Evolutionary conservation across 1,140 invertebrate genomes (phyloP).

Genomic region (Leptoteleia sp.): DNA sequence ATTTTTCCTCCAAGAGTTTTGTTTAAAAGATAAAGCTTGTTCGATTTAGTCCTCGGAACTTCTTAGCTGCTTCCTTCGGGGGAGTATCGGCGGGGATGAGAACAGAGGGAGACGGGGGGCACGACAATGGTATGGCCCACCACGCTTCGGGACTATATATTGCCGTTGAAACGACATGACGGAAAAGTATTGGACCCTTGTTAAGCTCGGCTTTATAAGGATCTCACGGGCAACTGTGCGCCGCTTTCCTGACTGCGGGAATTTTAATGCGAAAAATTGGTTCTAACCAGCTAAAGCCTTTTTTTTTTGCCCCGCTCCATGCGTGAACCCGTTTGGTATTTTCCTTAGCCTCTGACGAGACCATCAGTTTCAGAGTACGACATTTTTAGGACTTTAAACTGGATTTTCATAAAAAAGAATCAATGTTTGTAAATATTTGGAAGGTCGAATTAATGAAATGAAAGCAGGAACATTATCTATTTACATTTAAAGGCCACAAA

Average conservation of each 20-base stretch:
- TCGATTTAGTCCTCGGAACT: constrained; percentile 6
- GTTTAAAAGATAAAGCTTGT: constrained; percentile 5
- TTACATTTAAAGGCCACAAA: too few relatives aligned
- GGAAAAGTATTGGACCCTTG: constrained; percentile 80
- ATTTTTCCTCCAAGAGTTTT: too few relatives aligned
- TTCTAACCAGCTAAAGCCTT: constrained; percentile 57
- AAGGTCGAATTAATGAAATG: too few relatives aligned
- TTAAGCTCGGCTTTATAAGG: constrained; percentile 80
- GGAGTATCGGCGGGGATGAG: constrained; percentile 66
- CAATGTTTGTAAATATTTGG: too few relatives aligned
- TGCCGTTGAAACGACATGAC: constrained; percentile 73
- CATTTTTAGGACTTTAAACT: too few relatives aligned
- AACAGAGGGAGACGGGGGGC: constrained; percentile 72
- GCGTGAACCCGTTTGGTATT: constrained; percentile 37
- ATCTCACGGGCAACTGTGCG: constrained; percentile 62
- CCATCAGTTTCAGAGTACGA: too few relatives aligned
- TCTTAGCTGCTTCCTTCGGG: constrained; percentile 31
- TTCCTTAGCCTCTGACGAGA: too few relatives aligned
- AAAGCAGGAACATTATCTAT: too few relatives aligned
- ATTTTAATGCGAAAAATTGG: constrained; percentile 81
- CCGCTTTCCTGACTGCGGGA: constrained; percentile 74
- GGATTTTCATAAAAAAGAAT: too few relatives aligned
- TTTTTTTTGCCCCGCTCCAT: constrained; percentile 10
- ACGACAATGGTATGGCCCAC: constrained; percentile 79
- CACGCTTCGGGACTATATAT: constrained; percentile 79